Evolutionary conservation across 2,797 vertebrate genomes (phyloP), one percentile per base, ranked within the genome.

Genomic region (Urosaurus nigricauda): DNA sequence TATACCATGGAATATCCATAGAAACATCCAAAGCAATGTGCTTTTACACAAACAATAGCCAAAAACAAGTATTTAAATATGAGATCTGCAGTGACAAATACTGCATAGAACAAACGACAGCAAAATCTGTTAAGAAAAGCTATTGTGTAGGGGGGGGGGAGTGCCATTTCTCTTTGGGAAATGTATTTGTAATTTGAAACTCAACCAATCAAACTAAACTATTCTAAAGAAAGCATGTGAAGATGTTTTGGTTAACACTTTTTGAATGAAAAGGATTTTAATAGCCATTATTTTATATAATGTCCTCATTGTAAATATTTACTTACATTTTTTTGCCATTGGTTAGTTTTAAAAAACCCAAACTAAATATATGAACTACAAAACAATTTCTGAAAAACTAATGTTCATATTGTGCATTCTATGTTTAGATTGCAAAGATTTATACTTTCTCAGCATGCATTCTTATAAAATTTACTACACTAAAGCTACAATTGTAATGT

Each of bases 371-470:
- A 90, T 47, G 14, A n/a, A 19, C 88, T 93, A 75, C 37, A 83
- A 75, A 91, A 65, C 9, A 80, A 89, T 90, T 75, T 91, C 58
- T 88, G 81, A 88, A 93, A 89, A 91, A 24, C 4, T 3, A 1
- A 82, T 82, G 24, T 0, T 9, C 74, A 89, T 94, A 88, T 83
- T 84, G 77, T 35, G 88, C 11, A 77, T 65, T 8, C 35, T 47
- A 29, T 93, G 8, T 89, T 84, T 92, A 79, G 0, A 0, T 65
- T 75, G 13, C 82, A 58, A 88, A 63, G 51, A 86, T 70, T 71
- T 80, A 32, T 71, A 71, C 84, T 93, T 92, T 91, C 85, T 87
- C 58, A n/a, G 26, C 6, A 12, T 56, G 60, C 11, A 0, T 86
- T 93, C 86, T 29, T 78, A 37, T 82, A 87, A 63, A 12, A 80